Conservation (phyloP, 2,113 vertebrate species). For the Prinia subflava region DNA sequence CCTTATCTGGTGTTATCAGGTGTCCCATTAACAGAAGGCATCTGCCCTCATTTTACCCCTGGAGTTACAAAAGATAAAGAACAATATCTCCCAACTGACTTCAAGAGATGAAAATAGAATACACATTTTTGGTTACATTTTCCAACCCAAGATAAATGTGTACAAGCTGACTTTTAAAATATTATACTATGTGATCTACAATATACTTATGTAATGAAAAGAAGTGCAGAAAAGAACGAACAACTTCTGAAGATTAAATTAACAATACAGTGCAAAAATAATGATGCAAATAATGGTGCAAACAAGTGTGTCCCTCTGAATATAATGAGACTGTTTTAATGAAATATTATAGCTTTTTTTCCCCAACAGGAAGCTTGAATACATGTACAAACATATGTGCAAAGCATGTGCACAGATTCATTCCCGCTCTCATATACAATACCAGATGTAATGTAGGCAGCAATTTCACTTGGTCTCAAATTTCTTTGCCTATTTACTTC, state of each 20-base stretch:
- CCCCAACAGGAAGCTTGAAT: neutral
- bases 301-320: neutral
- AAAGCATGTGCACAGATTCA: fast-evolving
- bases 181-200: neutral
- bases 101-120: no score
- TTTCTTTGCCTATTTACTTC: neutral
- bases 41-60: no score
- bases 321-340: neutral
- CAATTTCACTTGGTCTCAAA: neutral
- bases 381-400: fast-evolving
- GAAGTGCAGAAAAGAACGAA: neutral
- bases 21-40: no score
- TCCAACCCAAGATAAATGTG: neutral
- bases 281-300: no score
- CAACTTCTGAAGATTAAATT: neutral
- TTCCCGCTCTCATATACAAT: neutral
- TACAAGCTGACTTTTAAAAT: neutral
- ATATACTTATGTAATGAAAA: neutral
- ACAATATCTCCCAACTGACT: no score
- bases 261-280: neutral
- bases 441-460: neutral
- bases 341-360: neutral
- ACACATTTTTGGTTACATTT: no score
- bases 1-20: no score
- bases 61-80: no score